Percentiles rank a stretch among this genome's conserved stretches.
Evolutionary conservation across 2,888 invertebrate genomes (phyloP).

Genomic region (Microctonus brassicae): DNA sequence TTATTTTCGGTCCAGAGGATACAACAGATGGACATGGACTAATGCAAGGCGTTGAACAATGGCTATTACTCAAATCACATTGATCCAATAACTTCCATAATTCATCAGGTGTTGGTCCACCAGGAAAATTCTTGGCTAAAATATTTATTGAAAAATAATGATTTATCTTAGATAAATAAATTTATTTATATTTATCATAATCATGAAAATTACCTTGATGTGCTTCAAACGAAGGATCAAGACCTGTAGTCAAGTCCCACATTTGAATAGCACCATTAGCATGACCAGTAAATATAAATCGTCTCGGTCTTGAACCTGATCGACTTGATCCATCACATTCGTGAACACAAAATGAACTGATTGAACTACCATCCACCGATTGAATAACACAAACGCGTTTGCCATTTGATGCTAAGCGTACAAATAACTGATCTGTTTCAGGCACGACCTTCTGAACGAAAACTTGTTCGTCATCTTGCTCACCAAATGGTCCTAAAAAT

Average conservation of each 20-base stretch:
- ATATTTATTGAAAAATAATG: slow-evolving; percentile 22
- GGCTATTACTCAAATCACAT: slow-evolving; percentile 90
- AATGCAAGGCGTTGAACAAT: slow-evolving; percentile 83
- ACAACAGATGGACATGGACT: slow-evolving; percentile 78
- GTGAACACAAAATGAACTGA: slow-evolving; percentile 96
- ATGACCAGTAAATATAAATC: slow-evolving; percentile 93
- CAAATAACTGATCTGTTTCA: slow-evolving; percentile 94
- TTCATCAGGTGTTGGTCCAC: slow-evolving; percentile 95
- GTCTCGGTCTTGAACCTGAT: slow-evolving; percentile 88
- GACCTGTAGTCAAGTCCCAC: slow-evolving; percentile 98
- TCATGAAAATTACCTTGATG: slow-evolving; percentile 66
- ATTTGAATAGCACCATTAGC: slow-evolving; percentile 94
- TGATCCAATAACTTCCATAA: slow-evolving; percentile 91
- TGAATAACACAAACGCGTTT: slow-evolving; percentile 95
- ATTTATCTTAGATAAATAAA: neutral
- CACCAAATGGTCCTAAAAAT: slow-evolving; percentile 89
- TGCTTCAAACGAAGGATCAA: slow-evolving; percentile 78
- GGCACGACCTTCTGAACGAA: slow-evolving; percentile 98
- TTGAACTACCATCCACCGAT: slow-evolving; percentile 93
- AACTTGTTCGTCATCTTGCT: slow-evolving; percentile 97
- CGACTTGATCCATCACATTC: slow-evolving; percentile 97
- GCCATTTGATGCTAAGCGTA: slow-evolving; percentile 94
- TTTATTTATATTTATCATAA: neutral
- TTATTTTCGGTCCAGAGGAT: slow-evolving; percentile 69
- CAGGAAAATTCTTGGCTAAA: slow-evolving; percentile 75